phyloP scores from a whole-genome alignment of 1,140 invertebrate species.

The Ladona fulva region DNA sequence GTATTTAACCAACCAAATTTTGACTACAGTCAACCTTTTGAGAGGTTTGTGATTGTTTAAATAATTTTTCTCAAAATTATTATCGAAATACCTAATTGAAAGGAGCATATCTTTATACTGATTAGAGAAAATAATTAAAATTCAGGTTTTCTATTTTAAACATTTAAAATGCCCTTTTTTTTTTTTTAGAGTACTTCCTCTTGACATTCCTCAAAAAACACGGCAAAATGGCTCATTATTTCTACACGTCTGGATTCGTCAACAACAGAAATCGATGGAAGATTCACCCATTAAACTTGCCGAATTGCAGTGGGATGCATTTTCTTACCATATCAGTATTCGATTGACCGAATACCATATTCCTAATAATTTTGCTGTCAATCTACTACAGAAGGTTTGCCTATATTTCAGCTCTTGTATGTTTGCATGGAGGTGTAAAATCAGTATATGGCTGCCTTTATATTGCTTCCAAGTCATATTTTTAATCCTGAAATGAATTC shows the following conservation, averaged over 20 bases:
- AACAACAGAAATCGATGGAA: constrained; percentile 34
- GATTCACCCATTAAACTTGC: not conserved
- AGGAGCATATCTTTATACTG: no score
- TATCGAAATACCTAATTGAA: no score
- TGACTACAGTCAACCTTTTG: constrained; percentile 23
- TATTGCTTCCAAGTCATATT: no score
- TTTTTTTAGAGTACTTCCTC: constrained; percentile 42
- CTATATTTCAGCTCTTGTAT: not conserved
- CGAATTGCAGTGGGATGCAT: constrained; percentile 39
- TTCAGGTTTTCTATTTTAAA: not conserved
- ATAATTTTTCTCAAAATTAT: no score
- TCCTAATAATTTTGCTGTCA: constrained; percentile 65
- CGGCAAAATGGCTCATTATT: constrained; percentile 67
- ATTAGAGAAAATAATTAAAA: no score
- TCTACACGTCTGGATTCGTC: constrained; percentile 50
- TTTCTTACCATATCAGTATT: constrained; percentile 44
- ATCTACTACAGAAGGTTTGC: constrained; percentile 46
- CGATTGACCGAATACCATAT: constrained; percentile 45
- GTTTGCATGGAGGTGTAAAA: no score
- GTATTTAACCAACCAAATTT: constrained; percentile 24
- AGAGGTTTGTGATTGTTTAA: constrained; percentile 19
- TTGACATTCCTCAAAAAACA: constrained; percentile 59
- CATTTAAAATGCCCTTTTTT: not conserved
- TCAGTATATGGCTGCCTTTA: no score
- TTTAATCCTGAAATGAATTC: no score